phyloP scores from a whole-genome alignment of 1,140 invertebrate genomes.

The Heterodera carotae region DNA sequence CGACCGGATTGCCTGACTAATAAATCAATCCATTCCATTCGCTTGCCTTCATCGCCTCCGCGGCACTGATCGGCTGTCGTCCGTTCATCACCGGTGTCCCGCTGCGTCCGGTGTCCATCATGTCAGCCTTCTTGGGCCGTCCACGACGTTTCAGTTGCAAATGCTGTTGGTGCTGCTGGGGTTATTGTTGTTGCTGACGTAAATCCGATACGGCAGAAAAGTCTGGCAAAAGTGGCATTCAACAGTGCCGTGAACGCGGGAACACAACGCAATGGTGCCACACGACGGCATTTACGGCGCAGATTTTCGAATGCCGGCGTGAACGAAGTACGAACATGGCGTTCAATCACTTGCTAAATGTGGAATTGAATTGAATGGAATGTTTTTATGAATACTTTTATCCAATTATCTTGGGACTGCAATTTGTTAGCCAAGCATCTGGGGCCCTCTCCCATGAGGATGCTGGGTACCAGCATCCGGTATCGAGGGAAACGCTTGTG shows the following conservation, averaged over 20 bases:
- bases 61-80: conserved; percentile 40
- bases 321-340: conserved; percentile 58
- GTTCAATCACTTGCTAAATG: conserved; percentile 55
- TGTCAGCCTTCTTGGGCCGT: conserved; percentile 52
- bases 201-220: conserved; percentile 16
- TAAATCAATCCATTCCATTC: neutral
- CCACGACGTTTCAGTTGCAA: conserved; percentile 49
- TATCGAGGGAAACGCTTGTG: no score
- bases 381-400: no score
- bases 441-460: no score
- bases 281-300: conserved; percentile 47
- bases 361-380: neutral
- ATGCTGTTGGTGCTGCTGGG: neutral
- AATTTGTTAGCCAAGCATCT: no score
- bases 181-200: neutral
- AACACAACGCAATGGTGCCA: conserved; percentile 18
- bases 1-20: no score
- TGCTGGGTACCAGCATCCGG: no score
- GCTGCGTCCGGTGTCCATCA: conserved; percentile 47
- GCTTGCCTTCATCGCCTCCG: conserved; percentile 49
- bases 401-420: no score
- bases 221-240: conserved; percentile 7
- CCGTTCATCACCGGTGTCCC: conserved; percentile 55
- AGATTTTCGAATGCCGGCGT: conserved; percentile 62
- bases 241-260: conserved; percentile 38